Conservation (phyloP, 2,888 invertebrate species). For the Timema podura region DNA sequence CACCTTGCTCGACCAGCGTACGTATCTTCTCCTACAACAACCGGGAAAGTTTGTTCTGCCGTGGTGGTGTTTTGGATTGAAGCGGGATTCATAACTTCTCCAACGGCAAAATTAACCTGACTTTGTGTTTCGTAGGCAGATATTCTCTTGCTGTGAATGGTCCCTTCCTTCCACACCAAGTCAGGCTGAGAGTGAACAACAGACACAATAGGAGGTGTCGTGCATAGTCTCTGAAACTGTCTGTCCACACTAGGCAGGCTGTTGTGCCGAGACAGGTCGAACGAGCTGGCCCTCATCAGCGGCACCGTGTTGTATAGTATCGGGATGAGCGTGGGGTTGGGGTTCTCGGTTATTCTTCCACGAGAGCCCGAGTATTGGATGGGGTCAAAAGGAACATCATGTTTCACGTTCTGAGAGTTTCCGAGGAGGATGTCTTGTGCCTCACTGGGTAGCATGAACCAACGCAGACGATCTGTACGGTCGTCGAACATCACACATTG, state of each 20-base stretch:
- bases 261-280: constrained; percentile 39
- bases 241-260: constrained; percentile 28
- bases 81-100: constrained; percentile 56
- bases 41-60: not conserved
- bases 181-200: constrained; percentile 12
- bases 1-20: constrained; percentile 51
- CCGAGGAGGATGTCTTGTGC: constrained; percentile 72
- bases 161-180: not conserved
- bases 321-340: not conserved
- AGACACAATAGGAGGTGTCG: not conserved
- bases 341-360: constrained; percentile 30
- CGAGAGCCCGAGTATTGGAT: constrained; percentile 48
- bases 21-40: not conserved
- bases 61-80: constrained; percentile 5
- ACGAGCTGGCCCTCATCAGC: constrained; percentile 41
- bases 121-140: constrained; percentile 34
- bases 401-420: constrained; percentile 70
- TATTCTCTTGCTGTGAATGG: not conserved
- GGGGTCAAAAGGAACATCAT: constrained; percentile 71
- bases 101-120: constrained; percentile 64
- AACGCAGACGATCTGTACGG: constrained; percentile 66
- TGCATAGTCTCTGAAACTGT: constrained; percentile 18
- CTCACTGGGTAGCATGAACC: constrained; percentile 88
- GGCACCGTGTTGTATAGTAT: not conserved
- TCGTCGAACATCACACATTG: constrained; percentile 67